Evolutionary conservation across 2,113 vertebrate species (phyloP).

Genomic region (Lethenteron camtschaticum): DNA sequence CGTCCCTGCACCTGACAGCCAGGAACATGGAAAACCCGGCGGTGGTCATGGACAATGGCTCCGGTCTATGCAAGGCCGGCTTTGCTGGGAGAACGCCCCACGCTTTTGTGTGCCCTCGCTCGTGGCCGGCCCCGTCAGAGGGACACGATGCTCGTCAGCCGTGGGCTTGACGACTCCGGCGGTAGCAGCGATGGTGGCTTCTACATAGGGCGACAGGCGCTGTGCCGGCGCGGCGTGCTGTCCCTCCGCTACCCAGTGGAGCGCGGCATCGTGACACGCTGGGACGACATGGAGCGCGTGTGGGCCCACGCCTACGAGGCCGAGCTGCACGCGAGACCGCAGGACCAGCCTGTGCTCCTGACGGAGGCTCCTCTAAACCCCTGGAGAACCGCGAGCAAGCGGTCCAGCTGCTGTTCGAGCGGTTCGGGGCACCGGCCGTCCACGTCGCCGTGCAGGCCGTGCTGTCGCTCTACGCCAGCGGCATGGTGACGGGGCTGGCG

Average conservation of each 20-base stretch:
- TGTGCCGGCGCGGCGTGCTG: slow-evolving; percentile 10
- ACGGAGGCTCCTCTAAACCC: slow-evolving; percentile 20
- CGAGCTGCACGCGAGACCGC: slow-evolving; percentile 18
- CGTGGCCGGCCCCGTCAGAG: slow-evolving; percentile 12
- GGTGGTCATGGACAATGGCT: slow-evolving; percentile 14
- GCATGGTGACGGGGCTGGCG: slow-evolving; percentile 19
- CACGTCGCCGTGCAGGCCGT: slow-evolving; percentile 19
- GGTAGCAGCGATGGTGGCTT: slow-evolving; percentile 8
- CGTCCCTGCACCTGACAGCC: background rate
- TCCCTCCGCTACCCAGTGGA: slow-evolving; percentile 12
- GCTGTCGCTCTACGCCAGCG: slow-evolving; percentile 16
- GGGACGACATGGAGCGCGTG: slow-evolving; percentile 15
- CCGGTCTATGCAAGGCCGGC: slow-evolving; percentile 18
- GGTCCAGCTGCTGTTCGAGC: slow-evolving; percentile 21
- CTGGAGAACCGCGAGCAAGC: slow-evolving; percentile 16
- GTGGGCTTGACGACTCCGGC: too few relatives aligned
- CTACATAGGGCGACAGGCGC: slow-evolving; percentile 13
- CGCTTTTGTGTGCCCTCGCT: slow-evolving; percentile 11
- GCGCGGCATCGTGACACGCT: slow-evolving; percentile 13
- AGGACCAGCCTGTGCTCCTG: slow-evolving; percentile 16
- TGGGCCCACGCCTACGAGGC: slow-evolving; percentile 15
- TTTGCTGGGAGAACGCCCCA: slow-evolving; percentile 19
- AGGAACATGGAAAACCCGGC: slow-evolving; percentile 12
- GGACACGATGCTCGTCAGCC: rapidly evolving
- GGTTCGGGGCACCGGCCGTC: slow-evolving; percentile 19